Base-by-base conservation (phyloP, 2,113 vertebrate species). In the Archilochus colubris region DNA sequence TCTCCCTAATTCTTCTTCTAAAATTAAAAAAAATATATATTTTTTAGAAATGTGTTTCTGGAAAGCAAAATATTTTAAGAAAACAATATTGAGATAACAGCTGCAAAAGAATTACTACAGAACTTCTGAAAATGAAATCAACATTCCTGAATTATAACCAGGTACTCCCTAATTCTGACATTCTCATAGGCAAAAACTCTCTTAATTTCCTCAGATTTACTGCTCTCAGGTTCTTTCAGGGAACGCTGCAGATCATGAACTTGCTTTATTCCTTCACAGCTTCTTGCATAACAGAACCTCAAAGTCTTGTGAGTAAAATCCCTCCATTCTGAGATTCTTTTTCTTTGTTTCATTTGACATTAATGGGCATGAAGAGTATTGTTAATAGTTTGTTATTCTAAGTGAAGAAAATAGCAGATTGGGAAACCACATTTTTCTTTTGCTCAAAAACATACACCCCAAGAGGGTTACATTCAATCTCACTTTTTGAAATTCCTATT, bases 391-490 rank as follows among this genome's bases (percentile, higher is more conserved):
- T 66, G 25, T 28, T 23, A 27, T 48, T 59, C 61, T 48, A 82
- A 75, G 40, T 16, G 46, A 68, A 86, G 61, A 66, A 87, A 87
- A 76, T 6, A 73, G n/a, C 51, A 48, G 57, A 46, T 30, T 14
- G 43, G 59, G 59, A 63, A 85, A 88, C 69, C 11, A 17, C 9
- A 1, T 64, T 73, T 54, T 27, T 82, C 82, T 58, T 63, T 66
- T 3, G 0, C 43, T 83, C 86, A 61, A 68, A 87, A 82, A 46
- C 0, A 25, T 12, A 72, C 19, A 73, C 91, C 82, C 88, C 88
- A 93, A 94, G 92, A 86, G 78, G 81, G 82, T 82, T 96, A 76
- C 89, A 92, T 67, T 93, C 80, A 89, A 36, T 86, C 43, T 93
- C 50, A 87, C 87, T 90, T 95, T 70, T 25, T 77, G 67, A 95